phyloP scores from a whole-genome alignment of 2,113 vertebrate genomes.

The Apistogramma diplotaenia region DNA sequence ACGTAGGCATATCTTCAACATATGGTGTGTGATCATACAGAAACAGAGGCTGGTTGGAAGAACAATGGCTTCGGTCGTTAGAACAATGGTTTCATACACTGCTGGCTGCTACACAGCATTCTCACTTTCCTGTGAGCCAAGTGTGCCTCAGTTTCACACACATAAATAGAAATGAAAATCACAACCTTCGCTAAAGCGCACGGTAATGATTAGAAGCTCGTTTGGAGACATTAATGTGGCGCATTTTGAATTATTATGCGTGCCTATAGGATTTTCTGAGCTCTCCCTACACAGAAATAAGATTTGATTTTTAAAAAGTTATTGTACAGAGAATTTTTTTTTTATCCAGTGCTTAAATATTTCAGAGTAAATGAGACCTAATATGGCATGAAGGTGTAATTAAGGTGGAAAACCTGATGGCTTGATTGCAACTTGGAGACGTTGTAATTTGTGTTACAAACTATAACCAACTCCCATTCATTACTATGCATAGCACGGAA shows the following conservation, averaged over 20 bases:
- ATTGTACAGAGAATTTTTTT: not conserved
- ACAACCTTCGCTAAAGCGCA: not conserved
- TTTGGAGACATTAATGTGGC: not conserved
- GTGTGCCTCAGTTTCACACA: not conserved
- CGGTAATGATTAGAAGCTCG: not conserved
- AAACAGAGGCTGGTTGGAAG: constrained; percentile 19
- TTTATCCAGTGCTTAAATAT: not conserved
- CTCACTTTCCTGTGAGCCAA: constrained; percentile 32
- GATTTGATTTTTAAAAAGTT: not conserved
- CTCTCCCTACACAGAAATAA: not conserved
- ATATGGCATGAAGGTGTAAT: not conserved
- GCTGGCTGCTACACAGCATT: constrained; percentile 24
- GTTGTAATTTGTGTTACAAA: not conserved
- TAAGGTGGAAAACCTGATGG: not conserved
- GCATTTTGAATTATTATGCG: not conserved
- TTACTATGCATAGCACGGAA: not conserved
- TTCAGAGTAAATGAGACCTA: not conserved
- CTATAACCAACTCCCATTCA: not conserved
- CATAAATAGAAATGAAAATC: constrained; percentile 21
- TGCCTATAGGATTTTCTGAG: not conserved
- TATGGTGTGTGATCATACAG: constrained; percentile 55
- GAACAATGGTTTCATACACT: constrained; percentile 53
- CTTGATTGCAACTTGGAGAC: not conserved
- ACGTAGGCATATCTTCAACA: constrained; percentile 53
- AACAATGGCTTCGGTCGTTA: constrained; percentile 34